These are phyloP conservation scores for Carassius auratus DNA, from an alignment of 2,113 vertebrate species.

Conservation along the genomic window DNA sequence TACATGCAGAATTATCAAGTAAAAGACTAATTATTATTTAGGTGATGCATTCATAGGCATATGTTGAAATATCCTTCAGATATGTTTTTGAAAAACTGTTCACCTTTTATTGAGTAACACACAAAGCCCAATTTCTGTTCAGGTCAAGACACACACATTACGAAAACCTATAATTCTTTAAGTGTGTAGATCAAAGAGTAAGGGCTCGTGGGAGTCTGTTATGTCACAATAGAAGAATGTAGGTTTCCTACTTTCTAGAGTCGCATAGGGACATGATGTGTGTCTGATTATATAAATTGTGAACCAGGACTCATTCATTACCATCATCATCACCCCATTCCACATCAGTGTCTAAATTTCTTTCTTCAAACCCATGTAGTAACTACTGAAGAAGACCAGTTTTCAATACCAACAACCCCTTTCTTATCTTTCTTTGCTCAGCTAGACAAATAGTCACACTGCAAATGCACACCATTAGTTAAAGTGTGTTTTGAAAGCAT, in stretches of 20 bases:
- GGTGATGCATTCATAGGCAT: not conserved
- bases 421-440: too few species aligned
- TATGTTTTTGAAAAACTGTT: not conserved
- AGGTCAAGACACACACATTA: slow-evolving; percentile 23
- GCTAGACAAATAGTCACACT: too few species aligned
- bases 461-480: too few species aligned
- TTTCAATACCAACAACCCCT: not conserved
- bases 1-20: not conserved
- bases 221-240: slow-evolving; percentile 45
- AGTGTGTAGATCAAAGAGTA: slow-evolving; percentile 31
- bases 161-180: slow-evolving; percentile 9
- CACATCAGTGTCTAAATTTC: not conserved
- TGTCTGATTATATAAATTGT: slow-evolving; percentile 37
- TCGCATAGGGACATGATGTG: slow-evolving; percentile 15
- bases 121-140: slow-evolving; percentile 1
- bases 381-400: not conserved
- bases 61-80: not conserved
- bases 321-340: not conserved
- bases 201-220: slow-evolving; percentile 39
- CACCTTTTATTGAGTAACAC: not conserved
- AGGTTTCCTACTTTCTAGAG: slow-evolving; percentile 51
- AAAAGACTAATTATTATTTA: not conserved
- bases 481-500: not conserved
- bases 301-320: slow-evolving; percentile 45
- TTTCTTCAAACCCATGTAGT: not conserved